phyloP scores from a whole-genome alignment of 2,888 invertebrate genomes.

The Ditylenchus weischeri region DNA sequence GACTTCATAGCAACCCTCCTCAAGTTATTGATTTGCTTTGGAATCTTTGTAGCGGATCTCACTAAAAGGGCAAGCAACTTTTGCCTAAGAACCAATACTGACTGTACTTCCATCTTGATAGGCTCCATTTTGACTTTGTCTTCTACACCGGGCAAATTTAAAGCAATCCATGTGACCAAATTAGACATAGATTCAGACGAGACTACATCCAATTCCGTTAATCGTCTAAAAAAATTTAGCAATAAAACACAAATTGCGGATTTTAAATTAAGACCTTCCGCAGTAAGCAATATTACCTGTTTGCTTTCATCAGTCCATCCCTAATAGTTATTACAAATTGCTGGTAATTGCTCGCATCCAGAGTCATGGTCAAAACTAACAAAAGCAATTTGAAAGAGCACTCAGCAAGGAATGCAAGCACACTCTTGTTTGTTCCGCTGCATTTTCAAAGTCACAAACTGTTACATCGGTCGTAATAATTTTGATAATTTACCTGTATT shows the following conservation, averaged over 20 bases:
- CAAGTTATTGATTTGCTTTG: conserved; percentile 29
- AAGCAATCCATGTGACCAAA: conserved; percentile 5
- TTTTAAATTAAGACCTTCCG: background rate
- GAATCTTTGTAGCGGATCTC: conserved; percentile 19
- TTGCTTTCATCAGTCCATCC: background rate
- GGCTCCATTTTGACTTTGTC: conserved; percentile 10
- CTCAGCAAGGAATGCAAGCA: conserved; percentile 18
- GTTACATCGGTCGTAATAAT: too few relatives aligned
- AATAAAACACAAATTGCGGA: background rate
- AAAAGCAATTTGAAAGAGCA: conserved; percentile 10
- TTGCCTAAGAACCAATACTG: background rate
- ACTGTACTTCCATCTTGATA: background rate
- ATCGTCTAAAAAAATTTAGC: conserved; percentile 11
- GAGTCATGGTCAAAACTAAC: background rate
- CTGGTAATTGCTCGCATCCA: conserved; percentile 6
- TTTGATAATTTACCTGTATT: background rate
- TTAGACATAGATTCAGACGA: conserved; percentile 1
- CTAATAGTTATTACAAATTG: background rate
- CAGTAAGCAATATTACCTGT: background rate
- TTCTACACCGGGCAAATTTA: too few relatives aligned
- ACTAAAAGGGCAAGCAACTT: conserved; percentile 1
- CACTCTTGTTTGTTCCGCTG: background rate
- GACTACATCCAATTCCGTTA: background rate
- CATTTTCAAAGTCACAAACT: too few relatives aligned
- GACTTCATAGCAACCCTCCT: conserved; percentile 35